Percentiles rank a stretch among this genome's conserved stretches.
phyloP scores from a whole-genome alignment of 2,888 invertebrate genomes.

The Drosophila ezoana region DNA sequence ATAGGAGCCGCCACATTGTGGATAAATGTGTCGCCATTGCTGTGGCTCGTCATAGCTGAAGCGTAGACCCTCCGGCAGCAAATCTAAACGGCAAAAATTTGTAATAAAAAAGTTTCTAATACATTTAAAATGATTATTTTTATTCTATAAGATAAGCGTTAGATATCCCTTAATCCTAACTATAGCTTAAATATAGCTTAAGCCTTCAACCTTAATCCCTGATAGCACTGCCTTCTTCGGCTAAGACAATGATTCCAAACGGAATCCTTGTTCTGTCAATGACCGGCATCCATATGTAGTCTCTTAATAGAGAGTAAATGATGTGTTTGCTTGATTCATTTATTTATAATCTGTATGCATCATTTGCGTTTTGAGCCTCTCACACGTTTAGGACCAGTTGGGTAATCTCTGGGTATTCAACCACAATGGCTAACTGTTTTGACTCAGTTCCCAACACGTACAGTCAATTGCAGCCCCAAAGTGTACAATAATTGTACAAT shows the following conservation, averaged over 20 bases:
- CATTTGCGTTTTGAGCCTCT: background rate
- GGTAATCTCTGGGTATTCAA: background rate
- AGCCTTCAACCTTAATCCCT: too few relatives aligned
- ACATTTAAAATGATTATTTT: background rate
- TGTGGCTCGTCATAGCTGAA: conserved; percentile 76
- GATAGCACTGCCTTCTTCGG: too few relatives aligned
- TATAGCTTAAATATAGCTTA: too few relatives aligned
- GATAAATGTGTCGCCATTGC: conserved; percentile 87
- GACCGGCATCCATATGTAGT: too few relatives aligned
- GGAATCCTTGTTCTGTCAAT: too few relatives aligned
- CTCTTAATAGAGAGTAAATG: too few relatives aligned
- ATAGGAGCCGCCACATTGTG: conserved; percentile 87
- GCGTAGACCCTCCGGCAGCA: conserved; percentile 38
- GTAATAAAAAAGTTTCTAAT: background rate
- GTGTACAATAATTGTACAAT: conserved; percentile 44
- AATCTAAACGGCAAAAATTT: conserved; percentile 34
- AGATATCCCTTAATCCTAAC: too few relatives aligned
- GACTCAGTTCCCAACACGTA: conserved; percentile 39
- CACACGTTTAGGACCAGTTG: conserved; percentile 1
- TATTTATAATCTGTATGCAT: background rate
- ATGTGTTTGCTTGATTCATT: background rate
- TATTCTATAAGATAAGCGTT: background rate
- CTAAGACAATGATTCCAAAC: too few relatives aligned
- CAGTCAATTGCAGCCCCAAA: conserved; percentile 22
- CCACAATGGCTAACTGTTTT: conserved; percentile 37